These are phyloP conservation scores for Gastrophryne carolinensis DNA, from an alignment of 2,797 vertebrate genomes.

Conservation along the genomic window DNA sequence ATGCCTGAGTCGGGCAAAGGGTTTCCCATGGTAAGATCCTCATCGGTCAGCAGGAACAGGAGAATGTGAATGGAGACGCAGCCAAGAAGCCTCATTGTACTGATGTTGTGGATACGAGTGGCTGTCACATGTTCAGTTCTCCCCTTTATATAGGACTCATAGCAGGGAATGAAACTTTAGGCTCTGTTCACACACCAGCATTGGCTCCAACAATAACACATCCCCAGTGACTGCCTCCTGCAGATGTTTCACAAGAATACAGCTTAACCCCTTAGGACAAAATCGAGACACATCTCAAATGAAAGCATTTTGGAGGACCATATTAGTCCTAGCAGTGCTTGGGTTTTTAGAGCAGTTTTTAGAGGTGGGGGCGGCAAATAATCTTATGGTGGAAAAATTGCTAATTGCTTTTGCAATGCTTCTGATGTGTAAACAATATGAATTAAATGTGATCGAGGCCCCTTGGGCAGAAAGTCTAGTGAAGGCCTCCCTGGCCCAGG, in stretches of 20 bases:
- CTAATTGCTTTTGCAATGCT: too few relatives aligned
- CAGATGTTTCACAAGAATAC: constrained; percentile 31
- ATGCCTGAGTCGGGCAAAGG: neutral
- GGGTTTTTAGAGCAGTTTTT: too few relatives aligned
- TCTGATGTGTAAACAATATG: too few relatives aligned
- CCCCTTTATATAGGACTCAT: constrained; percentile 23
- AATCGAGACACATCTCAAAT: too few relatives aligned
- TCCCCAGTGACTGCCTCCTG: constrained; percentile 9
- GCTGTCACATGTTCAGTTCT: neutral
- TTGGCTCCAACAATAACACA: constrained; percentile 27
- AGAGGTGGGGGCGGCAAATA: too few relatives aligned
- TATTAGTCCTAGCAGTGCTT: too few relatives aligned
- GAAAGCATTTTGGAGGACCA: too few relatives aligned
- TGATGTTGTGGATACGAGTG: neutral
- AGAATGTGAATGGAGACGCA: neutral
- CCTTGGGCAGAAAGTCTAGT: too few relatives aligned
- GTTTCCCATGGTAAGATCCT: neutral
- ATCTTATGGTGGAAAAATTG: too few relatives aligned
- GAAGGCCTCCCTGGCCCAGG: too few relatives aligned
- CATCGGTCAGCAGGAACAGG: neutral
- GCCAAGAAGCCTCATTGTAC: constrained; percentile 14
- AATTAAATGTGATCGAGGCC: too few relatives aligned
- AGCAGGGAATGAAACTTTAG: constrained; percentile 3
- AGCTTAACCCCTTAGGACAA: constrained; percentile 11
- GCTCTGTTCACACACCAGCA: neutral